These are phyloP conservation scores for Mesoligia furuncula DNA, from an alignment of 2,888 invertebrate species.

Conservation along the genomic window DNA sequence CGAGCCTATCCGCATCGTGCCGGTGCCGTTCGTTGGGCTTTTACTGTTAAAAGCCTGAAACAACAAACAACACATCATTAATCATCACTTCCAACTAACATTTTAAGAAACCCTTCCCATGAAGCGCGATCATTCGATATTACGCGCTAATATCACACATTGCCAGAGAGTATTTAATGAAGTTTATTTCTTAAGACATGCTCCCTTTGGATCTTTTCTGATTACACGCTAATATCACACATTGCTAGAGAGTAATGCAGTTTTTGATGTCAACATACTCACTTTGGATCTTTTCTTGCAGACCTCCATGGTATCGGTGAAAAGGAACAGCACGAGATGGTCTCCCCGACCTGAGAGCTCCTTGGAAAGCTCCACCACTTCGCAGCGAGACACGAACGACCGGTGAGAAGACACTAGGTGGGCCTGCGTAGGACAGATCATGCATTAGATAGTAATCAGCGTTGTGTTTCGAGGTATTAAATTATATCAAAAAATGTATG, in stretches of 20 bases:
- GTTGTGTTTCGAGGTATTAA: not conserved
- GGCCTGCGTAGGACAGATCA: constrained; percentile 89
- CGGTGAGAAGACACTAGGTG: constrained; percentile 98
- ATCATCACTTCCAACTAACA: not conserved
- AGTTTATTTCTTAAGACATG: constrained; percentile 3
- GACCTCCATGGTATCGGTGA: constrained; percentile 98
- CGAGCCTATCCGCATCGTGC: constrained; percentile 91
- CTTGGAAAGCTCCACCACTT: constrained; percentile 96
- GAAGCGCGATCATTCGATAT: not conserved
- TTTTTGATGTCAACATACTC: constrained; percentile 48
- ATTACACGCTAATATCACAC: not conserved
- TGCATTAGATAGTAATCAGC: not conserved
- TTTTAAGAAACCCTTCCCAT: not conserved
- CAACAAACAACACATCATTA: constrained; percentile 17
- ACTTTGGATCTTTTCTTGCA: constrained; percentile 95
- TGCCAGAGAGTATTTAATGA: not conserved
- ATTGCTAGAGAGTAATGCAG: not conserved
- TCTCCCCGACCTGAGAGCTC: constrained; percentile 96
- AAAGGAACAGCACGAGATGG: constrained; percentile 96
- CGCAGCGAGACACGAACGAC: constrained; percentile 96
- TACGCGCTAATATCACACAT: not conserved
- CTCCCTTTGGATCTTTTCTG: constrained; percentile 94
- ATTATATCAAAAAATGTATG: not conserved
- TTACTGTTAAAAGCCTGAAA: constrained; percentile 88
- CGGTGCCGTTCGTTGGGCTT: constrained; percentile 91